phyloP scores from a whole-genome alignment of 2,888 invertebrate genomes.

The Tinea pellionella region DNA sequence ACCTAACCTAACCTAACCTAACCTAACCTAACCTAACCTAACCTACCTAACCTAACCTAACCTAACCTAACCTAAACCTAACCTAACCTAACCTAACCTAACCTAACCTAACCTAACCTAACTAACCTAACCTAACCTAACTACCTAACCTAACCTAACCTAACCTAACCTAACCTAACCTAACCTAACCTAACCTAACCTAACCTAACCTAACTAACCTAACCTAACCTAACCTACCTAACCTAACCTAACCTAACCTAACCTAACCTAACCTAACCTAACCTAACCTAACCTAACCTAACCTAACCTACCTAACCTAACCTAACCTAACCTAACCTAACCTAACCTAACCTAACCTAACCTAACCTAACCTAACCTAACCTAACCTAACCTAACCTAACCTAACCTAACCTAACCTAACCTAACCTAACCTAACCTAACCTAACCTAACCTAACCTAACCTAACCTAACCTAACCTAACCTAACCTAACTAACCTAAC shows the following conservation, averaged over 20 bases:
- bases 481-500: conserved; percentile 12
- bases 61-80: conserved; percentile 14
- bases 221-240: conserved; percentile 18
- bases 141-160: conserved; percentile 16
- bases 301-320: conserved; percentile 16
- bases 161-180: conserved; percentile 16
- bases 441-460: conserved; percentile 16
- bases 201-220: conserved; percentile 16
- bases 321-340: conserved; percentile 16
- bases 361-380: conserved; percentile 17
- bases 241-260: conserved; percentile 15
- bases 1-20: conserved; percentile 14
- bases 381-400: conserved; percentile 17
- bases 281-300: conserved; percentile 14
- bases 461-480: conserved; percentile 15
- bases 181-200: conserved; percentile 16
- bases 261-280: conserved; percentile 17
- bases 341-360: conserved; percentile 16
- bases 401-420: conserved; percentile 17
- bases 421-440: conserved; percentile 17
- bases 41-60: conserved; percentile 14
- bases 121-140: conserved; percentile 15
- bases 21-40: conserved; percentile 16
- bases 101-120: conserved; percentile 15
- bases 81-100: conserved; percentile 16